Evolutionary conservation across 2,888 invertebrate species (phyloP).

Genomic region (Phlogophora meticulosa): DNA sequence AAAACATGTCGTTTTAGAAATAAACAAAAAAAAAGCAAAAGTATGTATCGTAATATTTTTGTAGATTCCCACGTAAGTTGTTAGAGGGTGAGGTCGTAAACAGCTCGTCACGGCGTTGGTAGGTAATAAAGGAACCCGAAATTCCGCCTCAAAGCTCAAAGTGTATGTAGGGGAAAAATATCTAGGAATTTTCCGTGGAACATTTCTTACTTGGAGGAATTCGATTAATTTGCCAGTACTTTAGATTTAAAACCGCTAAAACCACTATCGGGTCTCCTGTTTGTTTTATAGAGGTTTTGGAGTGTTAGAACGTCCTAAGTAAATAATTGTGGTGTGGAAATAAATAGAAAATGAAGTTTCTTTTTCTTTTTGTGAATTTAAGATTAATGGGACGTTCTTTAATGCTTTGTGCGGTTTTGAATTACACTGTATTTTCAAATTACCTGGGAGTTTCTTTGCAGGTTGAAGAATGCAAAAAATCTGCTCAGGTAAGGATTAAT

Average conservation of each 20-base stretch:
- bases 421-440: not conserved
- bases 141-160: slow-evolving; percentile 55
- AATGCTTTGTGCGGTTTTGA: not conserved
- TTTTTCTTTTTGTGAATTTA: slow-evolving; percentile 14
- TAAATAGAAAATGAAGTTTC: slow-evolving; percentile 9
- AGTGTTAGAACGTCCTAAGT: slow-evolving; percentile 29
- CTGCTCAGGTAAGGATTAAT: no score
- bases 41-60: slow-evolving; percentile 52
- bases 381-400: not conserved
- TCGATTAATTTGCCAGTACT: slow-evolving; percentile 68
- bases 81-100: slow-evolving; percentile 46
- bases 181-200: slow-evolving; percentile 58
- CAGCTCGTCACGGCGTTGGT: slow-evolving; percentile 51
- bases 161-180: slow-evolving; percentile 56
- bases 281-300: slow-evolving; percentile 46
- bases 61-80: slow-evolving; percentile 53
- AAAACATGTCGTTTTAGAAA: slow-evolving; percentile 37
- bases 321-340: slow-evolving; percentile 34
- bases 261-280: slow-evolving; percentile 42
- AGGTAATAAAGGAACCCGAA: slow-evolving; percentile 59
- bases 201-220: slow-evolving; percentile 61
- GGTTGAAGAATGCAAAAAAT: no score
- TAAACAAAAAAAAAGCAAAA: slow-evolving; percentile 47
- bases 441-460: no score
- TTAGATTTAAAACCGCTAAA: slow-evolving; percentile 56